A percentile compares a stretch with the other conserved stretches of the same genome.
Conservation (phyloP, 2,888 invertebrate genomes). For the Cephus pygmeus region DNA sequence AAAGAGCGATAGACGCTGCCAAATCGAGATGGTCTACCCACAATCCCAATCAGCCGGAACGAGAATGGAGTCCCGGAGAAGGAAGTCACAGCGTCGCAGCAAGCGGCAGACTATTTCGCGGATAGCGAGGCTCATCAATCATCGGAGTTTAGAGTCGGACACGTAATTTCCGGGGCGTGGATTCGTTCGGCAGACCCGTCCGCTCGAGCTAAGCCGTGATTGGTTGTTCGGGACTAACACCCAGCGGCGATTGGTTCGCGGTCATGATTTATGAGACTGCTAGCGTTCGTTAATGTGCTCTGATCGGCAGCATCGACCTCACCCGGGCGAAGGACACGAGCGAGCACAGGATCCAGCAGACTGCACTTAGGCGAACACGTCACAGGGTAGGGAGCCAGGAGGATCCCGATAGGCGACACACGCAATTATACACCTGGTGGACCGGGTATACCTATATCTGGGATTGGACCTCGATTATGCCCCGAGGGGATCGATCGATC, state of each 20-base stretch:
- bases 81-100: slow-evolving; percentile 5
- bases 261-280: slow-evolving; percentile 54
- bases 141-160: slow-evolving; percentile 64
- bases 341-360: neutral
- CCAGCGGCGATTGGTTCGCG: slow-evolving; percentile 46
- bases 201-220: slow-evolving; percentile 45
- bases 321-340: neutral
- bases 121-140: slow-evolving; percentile 59
- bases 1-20: neutral
- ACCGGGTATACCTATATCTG: neutral
- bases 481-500: neutral
- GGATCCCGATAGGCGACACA: neutral
- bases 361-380: neutral
- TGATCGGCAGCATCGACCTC: slow-evolving; percentile 36
- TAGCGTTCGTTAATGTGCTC: slow-evolving; percentile 52
- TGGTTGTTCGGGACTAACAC: slow-evolving; percentile 43
- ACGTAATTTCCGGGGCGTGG: slow-evolving; percentile 65
- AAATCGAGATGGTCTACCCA: neutral
- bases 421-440: neutral
- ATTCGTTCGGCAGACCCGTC: slow-evolving; percentile 57
- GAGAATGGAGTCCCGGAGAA: slow-evolving; percentile 3
- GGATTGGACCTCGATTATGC: neutral
- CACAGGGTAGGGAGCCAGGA: neutral
- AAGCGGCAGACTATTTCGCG: slow-evolving; percentile 17
- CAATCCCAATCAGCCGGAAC: neutral